Conservation (phyloP, 1,140 invertebrate species). For the Rhopalosiphum maidis region DNA sequence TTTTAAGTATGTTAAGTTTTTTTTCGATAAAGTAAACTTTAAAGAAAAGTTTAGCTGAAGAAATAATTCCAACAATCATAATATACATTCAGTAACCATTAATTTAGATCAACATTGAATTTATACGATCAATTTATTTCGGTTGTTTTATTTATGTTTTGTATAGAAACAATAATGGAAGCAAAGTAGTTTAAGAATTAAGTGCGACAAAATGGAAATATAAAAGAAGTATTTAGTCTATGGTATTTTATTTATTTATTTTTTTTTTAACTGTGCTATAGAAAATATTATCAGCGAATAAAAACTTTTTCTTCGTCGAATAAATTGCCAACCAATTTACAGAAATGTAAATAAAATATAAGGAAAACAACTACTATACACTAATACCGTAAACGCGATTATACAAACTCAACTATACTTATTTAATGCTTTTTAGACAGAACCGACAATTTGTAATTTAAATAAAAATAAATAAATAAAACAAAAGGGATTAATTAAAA, state of each 20-base stretch:
- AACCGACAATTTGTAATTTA: neutral
- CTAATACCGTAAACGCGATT: neutral
- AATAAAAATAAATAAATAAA: neutral
- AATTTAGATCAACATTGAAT: neutral
- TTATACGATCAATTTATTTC: constrained; percentile 6
- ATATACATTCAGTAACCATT: neutral
- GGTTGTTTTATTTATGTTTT: neutral
- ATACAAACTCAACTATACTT: neutral
- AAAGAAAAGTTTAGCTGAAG: neutral
- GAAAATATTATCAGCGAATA: neutral
- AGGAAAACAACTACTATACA: neutral
- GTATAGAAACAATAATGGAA: neutral
- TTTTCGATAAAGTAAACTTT: neutral
- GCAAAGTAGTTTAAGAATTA: neutral
- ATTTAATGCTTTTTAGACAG: neutral
- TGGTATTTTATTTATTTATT: neutral
- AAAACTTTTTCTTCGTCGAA: neutral
- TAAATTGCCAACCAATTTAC: neutral
- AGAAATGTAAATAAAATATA: neutral
- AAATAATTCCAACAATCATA: neutral
- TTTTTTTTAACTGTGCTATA: neutral
- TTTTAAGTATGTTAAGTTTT: neutral
- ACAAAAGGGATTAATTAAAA: neutral
- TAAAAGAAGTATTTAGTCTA: constrained; percentile 15
- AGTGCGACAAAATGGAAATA: constrained; percentile 5